A percentile compares a stretch with the other conserved stretches of the same genome.
Evolutionary conservation across 2,888 invertebrate species (phyloP).

Genomic region (Synanthedon tipuliformis): DNA sequence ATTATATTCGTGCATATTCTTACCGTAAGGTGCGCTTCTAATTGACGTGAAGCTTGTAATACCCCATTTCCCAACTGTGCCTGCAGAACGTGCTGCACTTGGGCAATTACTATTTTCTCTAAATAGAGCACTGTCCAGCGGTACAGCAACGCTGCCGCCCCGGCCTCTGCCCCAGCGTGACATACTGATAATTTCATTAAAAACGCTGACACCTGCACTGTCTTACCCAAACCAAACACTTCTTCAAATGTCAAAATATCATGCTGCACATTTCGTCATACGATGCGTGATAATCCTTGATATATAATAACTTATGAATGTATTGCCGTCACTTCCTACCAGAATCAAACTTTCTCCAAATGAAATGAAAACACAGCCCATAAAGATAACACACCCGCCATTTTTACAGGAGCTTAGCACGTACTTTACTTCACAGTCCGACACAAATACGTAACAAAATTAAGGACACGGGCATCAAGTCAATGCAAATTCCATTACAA

Average conservation of each 20-base stretch:
- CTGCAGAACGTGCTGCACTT: conserved; percentile 88
- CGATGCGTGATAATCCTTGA: conserved; percentile 14
- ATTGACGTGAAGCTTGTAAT: conserved; percentile 94
- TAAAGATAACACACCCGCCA: conserved; percentile 70
- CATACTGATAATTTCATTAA: conserved; percentile 70
- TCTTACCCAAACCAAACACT: conserved; percentile 37
- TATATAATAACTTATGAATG: conserved; percentile 15
- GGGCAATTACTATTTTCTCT: conserved; percentile 87
- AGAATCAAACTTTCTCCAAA: conserved; percentile 36
- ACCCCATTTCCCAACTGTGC: conserved; percentile 94
- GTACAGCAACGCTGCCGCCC: conserved; percentile 72
- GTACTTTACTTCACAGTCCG: conserved; percentile 50
- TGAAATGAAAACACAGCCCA: conserved; percentile 62
- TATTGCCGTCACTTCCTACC: conserved; percentile 24
- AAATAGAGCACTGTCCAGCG: conserved; percentile 73
- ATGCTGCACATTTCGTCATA: conserved; percentile 37
- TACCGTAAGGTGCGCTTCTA: conserved; percentile 81
- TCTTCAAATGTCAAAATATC: conserved; percentile 44
- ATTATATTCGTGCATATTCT: conserved; percentile 16
- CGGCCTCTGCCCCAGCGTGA: conserved; percentile 75
- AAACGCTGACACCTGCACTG: conserved; percentile 56
- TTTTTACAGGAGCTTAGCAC: conserved; percentile 53
- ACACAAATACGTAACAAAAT: conserved; percentile 27
- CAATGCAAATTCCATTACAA: conserved; percentile 30
- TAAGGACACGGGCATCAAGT: conserved; percentile 22